Evolutionary conservation across 2,888 invertebrate genomes (phyloP), one percentile per base, ranked within the genome.

Genomic region (Tetragonisca angustula): DNA sequence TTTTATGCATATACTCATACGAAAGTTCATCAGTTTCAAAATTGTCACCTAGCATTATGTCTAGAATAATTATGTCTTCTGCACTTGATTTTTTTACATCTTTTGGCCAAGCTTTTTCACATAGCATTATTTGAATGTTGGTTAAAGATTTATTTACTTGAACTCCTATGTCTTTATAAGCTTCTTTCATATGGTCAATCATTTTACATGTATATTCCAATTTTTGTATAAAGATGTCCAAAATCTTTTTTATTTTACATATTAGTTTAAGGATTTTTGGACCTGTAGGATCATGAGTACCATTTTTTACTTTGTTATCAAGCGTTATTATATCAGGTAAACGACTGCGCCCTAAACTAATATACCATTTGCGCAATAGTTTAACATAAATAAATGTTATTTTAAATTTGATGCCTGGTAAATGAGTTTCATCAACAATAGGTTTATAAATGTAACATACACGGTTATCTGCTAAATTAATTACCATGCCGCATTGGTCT

Each of bases 341-440:
- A 24, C 65, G 76, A 75, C 73, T 83, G 9, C 19, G 54, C 0
- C 84, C 87, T 19, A 43, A 32, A 67, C 86, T 89, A 32, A 84
- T 64, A n/a, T 80, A 86, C 89, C 89, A 89, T 76, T 76, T 89
- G 17, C 84, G 81, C 15, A 72, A 49, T 21, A 86, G 9, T 49
- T 64, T 75, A 15, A 27, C 9, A 61, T 89, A 89, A 9, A 27
- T 1, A 4, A 87, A 6, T 43, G 69, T 76, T 80, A 89, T 21
- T 77, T 79, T 84, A 54, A 81, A 89, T 50, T 61, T 75, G 17
- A 89, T 80, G 13, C 27, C 76, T 43, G 67, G 24, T 52, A 81
- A n/a, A 17, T 15, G 4, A 32, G 61, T 13, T n/a, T 32, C 17
- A 27, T 72, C 27, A 17, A 56, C 21, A 32, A 19, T n/a, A 49